Conservation (phyloP, 2,888 invertebrate species). For the Tachystola acroxantha region DNA sequence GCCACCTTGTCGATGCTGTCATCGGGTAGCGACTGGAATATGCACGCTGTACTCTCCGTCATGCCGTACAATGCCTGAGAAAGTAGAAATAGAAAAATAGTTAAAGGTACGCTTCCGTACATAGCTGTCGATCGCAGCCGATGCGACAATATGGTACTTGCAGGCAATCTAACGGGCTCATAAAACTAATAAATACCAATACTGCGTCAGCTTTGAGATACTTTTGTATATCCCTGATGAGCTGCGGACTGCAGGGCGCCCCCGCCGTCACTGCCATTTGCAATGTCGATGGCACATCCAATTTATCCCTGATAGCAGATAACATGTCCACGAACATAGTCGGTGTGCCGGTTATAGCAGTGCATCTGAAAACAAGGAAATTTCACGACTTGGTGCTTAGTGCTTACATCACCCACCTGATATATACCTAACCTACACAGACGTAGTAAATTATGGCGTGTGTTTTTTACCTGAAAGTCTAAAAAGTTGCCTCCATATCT, state of each 20-base stretch:
- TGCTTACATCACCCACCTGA: too few relatives aligned
- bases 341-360: conserved; percentile 87
- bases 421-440: too few relatives aligned
- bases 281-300: conserved; percentile 46
- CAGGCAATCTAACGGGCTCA: too few relatives aligned
- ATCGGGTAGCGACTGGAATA: conserved; percentile 74
- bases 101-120: too few relatives aligned
- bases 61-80: conserved; percentile 80
- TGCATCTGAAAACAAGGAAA: conserved; percentile 81
- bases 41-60: conserved; percentile 79
- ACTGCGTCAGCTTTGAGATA: conserved; percentile 69
- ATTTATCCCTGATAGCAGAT: conserved; percentile 46
- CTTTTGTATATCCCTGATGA: conserved; percentile 76
- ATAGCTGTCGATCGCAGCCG: too few relatives aligned
- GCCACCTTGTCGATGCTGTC: conserved; percentile 72
- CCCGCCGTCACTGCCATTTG: conserved; percentile 84
- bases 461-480: too few relatives aligned
- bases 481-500: too few relatives aligned
- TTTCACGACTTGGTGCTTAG: too few relatives aligned
- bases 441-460: too few relatives aligned
- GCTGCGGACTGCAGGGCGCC: conserved; percentile 84
- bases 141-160: too few relatives aligned
- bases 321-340: conserved; percentile 92
- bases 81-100: too few relatives aligned
- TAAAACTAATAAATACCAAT: too few relatives aligned